Conservation (phyloP, 2,888 invertebrate genomes). For the Agriopis aurantiaria region DNA sequence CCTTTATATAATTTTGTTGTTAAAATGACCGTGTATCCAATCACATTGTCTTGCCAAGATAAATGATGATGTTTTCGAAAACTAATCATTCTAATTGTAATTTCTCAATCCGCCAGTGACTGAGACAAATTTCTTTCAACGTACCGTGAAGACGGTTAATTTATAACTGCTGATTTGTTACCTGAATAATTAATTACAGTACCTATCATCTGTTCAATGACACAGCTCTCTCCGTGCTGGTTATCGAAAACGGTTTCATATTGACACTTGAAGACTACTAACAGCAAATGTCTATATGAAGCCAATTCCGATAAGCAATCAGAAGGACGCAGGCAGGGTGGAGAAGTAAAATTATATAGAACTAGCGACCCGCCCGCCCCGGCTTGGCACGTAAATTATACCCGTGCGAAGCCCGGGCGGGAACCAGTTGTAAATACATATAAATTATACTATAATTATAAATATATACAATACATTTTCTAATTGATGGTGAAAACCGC, state of each 20-base stretch:
- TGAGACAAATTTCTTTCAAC: slow-evolving; percentile 70
- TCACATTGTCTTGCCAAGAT: slow-evolving; percentile 68
- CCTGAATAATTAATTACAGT: slow-evolving; percentile 43
- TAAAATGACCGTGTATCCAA: slow-evolving; percentile 61
- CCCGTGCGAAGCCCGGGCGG: too few species aligned
- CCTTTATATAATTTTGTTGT: slow-evolving; percentile 61
- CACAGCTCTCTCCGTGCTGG: background rate
- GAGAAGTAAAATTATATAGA: too few species aligned
- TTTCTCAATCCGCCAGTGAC: slow-evolving; percentile 71
- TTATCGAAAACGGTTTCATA: background rate
- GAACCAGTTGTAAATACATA: too few species aligned
- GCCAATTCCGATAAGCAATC: too few species aligned
- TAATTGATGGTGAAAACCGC: too few species aligned
- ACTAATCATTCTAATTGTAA: slow-evolving; percentile 75
- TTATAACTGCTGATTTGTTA: slow-evolving; percentile 63
- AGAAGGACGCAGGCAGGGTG: too few species aligned
- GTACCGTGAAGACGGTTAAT: slow-evolving; percentile 60
- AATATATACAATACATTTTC: too few species aligned
- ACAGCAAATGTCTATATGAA: too few species aligned
- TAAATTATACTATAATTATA: too few species aligned
- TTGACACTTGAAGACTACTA: background rate
- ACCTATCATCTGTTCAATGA: background rate
- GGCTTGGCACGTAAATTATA: too few species aligned
- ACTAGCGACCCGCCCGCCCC: too few species aligned
- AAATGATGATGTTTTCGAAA: slow-evolving; percentile 72